Evolutionary conservation across 2,888 invertebrate species (phyloP).

Genomic region (Hecatera dysodea): DNA sequence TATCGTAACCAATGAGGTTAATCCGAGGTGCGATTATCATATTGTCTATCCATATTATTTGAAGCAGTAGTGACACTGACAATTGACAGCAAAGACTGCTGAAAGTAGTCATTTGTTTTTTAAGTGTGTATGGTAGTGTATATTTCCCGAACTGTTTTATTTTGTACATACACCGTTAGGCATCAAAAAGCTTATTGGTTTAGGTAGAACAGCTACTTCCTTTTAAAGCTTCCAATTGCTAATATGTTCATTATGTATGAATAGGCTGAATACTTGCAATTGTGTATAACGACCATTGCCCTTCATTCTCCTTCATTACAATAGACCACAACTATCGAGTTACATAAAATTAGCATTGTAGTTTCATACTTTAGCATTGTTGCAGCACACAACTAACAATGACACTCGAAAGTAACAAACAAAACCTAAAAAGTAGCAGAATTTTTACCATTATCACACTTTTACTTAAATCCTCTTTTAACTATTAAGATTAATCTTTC

Average conservation of each 20-base stretch:
- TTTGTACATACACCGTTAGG: not conserved
- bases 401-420: constrained; percentile 20
- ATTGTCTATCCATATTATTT: constrained; percentile 1
- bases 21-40: constrained; percentile 15
- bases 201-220: not conserved
- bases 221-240: not conserved
- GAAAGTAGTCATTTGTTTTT: not conserved
- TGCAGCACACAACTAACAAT: constrained; percentile 10
- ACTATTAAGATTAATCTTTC: constrained; percentile 52
- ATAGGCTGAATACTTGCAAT: not conserved
- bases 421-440: constrained; percentile 16
- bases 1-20: constrained; percentile 18
- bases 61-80: constrained; percentile 10
- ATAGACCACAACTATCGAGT: constrained; percentile 1
- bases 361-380: not conserved
- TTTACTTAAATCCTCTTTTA: constrained; percentile 40
- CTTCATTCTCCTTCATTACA: not conserved
- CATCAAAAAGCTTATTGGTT: not conserved
- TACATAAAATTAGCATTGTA: constrained; percentile 8
- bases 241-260: not conserved
- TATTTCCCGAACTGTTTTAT: not conserved
- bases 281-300: not conserved
- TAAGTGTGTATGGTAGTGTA: not conserved
- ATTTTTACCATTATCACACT: constrained; percentile 23
- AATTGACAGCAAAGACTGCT: not conserved